Evolutionary conservation across 1,140 invertebrate species (phyloP).

Genomic region (Pygmarrhopalites habei): DNA sequence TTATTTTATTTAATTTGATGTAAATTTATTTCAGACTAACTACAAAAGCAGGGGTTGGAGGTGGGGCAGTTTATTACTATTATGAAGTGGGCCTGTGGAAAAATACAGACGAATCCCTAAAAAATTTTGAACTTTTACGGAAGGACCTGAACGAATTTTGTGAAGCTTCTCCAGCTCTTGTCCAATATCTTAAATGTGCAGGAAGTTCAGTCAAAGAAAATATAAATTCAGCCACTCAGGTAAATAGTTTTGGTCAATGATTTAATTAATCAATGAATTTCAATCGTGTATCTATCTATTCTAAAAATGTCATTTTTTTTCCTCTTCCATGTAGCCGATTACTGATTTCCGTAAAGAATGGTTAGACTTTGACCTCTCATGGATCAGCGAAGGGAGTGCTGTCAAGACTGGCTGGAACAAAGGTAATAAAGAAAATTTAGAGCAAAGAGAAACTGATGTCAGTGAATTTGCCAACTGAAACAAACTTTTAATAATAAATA

Average conservation of each 20-base stretch:
- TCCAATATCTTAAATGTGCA: slow-evolving; percentile 6
- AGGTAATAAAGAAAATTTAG: no score
- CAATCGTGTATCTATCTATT: no score
- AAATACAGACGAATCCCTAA: slow-evolving; percentile 27
- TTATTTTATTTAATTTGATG: no score
- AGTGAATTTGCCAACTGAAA: no score
- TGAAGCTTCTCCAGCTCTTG: slow-evolving; percentile 13
- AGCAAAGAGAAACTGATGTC: no score
- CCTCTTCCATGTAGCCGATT: slow-evolving; percentile 22
- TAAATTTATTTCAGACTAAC: slow-evolving; percentile 21
- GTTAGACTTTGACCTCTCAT: slow-evolving; percentile 24
- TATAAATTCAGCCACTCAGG: slow-evolving; percentile 5
- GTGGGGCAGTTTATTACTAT: slow-evolving; percentile 21
- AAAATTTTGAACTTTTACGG: slow-evolving; percentile 27
- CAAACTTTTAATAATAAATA: no score
- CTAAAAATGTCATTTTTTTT: no score
- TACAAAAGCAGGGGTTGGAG: slow-evolving; percentile 19
- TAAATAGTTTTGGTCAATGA: neutral
- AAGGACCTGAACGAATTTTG: slow-evolving; percentile 15
- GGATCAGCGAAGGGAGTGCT: slow-evolving; percentile 14
- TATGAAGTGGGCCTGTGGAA: slow-evolving; percentile 34
- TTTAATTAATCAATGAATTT: neutral
- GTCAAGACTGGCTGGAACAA: slow-evolving; percentile 36
- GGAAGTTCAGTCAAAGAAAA: neutral
- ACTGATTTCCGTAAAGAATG: slow-evolving; percentile 33